phyloP scores from a whole-genome alignment of 2,113 vertebrate genomes.

The Larimichthys crocea region DNA sequence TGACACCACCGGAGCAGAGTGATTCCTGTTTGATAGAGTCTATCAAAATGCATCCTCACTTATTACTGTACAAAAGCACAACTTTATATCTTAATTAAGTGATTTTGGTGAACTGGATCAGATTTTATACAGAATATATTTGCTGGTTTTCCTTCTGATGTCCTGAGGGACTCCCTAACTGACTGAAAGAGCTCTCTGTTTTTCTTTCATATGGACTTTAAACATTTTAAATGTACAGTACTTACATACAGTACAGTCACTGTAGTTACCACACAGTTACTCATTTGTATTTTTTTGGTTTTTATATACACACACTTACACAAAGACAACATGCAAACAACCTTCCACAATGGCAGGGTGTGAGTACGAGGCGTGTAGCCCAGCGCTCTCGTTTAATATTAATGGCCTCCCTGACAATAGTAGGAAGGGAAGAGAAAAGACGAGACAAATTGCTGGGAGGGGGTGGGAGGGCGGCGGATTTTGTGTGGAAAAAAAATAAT shows the following conservation, averaged over 20 bases:
- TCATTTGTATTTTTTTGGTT: not conserved
- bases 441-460: slow-evolving; percentile 53
- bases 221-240: not conserved
- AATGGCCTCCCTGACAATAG: slow-evolving; percentile 52
- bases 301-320: not conserved
- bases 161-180: too few relatives aligned
- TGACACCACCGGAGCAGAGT: too few relatives aligned
- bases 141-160: too few relatives aligned
- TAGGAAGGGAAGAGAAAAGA: slow-evolving; percentile 17
- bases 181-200: too few relatives aligned
- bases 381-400: slow-evolving; percentile 65
- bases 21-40: too few relatives aligned
- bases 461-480: slow-evolving; percentile 21
- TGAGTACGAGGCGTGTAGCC: slow-evolving; percentile 26
- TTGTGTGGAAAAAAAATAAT: slow-evolving; percentile 38
- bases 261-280: not conserved
- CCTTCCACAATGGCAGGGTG: not conserved
- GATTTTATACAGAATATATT: too few relatives aligned
- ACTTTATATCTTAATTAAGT: too few relatives aligned
- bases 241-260: not conserved
- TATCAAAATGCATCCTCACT: too few relatives aligned
- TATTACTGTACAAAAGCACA: too few relatives aligned
- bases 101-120: too few relatives aligned
- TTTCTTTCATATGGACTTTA: too few relatives aligned
- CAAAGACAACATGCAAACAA: not conserved